Conservation (phyloP, 2,797 vertebrate genomes). For the Centropyge bicolor region DNA sequence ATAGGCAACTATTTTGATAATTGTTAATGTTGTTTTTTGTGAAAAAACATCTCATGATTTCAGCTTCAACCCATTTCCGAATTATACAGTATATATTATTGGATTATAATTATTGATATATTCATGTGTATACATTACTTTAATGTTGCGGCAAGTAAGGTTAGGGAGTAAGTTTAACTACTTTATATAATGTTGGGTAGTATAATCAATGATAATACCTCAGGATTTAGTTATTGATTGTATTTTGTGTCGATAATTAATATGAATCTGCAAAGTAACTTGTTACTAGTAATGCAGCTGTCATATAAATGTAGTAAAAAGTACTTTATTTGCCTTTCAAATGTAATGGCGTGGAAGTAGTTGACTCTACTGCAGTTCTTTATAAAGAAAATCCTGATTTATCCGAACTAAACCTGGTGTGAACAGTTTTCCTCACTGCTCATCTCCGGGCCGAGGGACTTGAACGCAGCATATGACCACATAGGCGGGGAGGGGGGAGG, state of each 20-base stretch:
- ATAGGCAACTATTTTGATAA: too few species aligned
- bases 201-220: too few species aligned
- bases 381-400: background rate
- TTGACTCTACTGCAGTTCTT: too few species aligned
- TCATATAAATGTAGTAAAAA: background rate
- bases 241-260: background rate
- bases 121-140: too few species aligned
- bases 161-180: too few species aligned
- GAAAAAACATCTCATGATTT: too few species aligned
- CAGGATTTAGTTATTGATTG: background rate
- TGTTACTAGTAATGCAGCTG: background rate
- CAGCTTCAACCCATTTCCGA: background rate
- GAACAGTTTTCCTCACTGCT: background rate
- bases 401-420: background rate
- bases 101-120: too few species aligned
- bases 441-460: fast-evolving
- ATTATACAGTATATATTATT: background rate
- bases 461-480: constrained; percentile 52
- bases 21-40: too few species aligned
- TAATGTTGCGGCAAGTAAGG: too few species aligned
- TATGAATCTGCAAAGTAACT: background rate
- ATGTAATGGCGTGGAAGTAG: too few species aligned
- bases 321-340: too few species aligned
- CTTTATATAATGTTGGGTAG: too few species aligned
- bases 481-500: constrained; percentile 3